A percentile compares a stretch with the other conserved stretches of the same genome.
These are phyloP conservation scores for Rhea pennata DNA, from an alignment of 2,113 vertebrate species.

Conservation along the genomic window DNA sequence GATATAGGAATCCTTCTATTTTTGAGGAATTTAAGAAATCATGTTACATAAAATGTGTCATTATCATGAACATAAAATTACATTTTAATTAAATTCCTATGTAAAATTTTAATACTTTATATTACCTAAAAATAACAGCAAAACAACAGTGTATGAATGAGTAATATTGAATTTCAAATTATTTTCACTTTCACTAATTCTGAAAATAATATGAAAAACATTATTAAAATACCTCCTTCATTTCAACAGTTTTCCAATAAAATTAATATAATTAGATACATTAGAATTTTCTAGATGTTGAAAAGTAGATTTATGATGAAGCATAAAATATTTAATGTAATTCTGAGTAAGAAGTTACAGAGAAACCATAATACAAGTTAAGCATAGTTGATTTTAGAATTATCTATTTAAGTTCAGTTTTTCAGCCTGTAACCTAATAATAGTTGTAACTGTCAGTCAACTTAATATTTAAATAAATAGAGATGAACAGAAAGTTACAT, in stretches of 20 bases:
- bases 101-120: conserved; percentile 8
- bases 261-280: conserved; percentile 48
- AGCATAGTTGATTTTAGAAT: conserved; percentile 13
- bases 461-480: background rate
- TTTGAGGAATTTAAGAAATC: conserved; percentile 12
- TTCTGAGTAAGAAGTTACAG: conserved; percentile 26
- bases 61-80: background rate
- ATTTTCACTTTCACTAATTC: conserved; percentile 28
- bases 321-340: conserved; percentile 43
- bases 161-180: conserved; percentile 34
- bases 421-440: conserved; percentile 10
- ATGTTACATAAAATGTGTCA: background rate
- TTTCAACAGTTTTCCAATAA: conserved; percentile 39
- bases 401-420: conserved; percentile 39
- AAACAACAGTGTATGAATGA: conserved; percentile 11
- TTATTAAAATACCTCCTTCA: conserved; percentile 35
- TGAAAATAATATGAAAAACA: conserved; percentile 9
- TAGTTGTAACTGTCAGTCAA: background rate
- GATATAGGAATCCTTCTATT: background rate
- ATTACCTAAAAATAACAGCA: conserved; percentile 37
- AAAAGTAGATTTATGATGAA: conserved; percentile 37
- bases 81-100: conserved; percentile 23
- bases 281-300: conserved; percentile 36
- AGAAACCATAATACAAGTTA: conserved; percentile 18
- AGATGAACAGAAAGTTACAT: background rate